Evolutionary conservation across 2,113 vertebrate genomes (phyloP), one percentile per base, ranked within the genome.

Genomic region (Pycnonotus jocosus): DNA sequence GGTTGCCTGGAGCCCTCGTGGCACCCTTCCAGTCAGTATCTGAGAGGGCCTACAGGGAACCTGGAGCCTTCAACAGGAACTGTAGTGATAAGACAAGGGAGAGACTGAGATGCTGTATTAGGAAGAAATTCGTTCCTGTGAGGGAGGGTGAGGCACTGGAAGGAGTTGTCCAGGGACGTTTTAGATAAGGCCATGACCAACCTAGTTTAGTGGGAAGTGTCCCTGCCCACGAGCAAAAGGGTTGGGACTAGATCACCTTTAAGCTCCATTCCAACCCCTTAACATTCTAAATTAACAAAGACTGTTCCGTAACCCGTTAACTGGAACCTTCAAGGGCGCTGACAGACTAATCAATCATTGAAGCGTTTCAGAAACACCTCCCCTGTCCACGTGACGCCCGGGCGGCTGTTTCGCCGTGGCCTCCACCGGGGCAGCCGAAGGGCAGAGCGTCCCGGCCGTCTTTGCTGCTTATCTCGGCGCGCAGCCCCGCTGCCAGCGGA

Each of bases 381-480:
- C 66, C 42, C 42, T 33, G 35, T 9, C 30, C 35, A 57, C 58
- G 22, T 71, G 57, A 88, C 42, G 27, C 2, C 12, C 1, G 65
- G 13, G 14, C 13, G n/a, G 40, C 35, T 40, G 65, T 35, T 71
- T 16, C 4, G n/a, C 40, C 9, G n/a, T 28, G 6, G 38, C 28
- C 33, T 45, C 18, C 38, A 10, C 38, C 5, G 7, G 23, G 1
- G 16, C 48, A 11, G 20, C 56, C 30, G 56, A 56, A 79, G 35
- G 40, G 14, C 65, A 71, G 2, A 1, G 6, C 35, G 64, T 6
- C 33, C 62, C 0, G 7, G 2, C 5, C 7, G 2, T 2, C 47
- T 8, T 1, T 5, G 14, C 27, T 8, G 28, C 38, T 78, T 87
- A 78, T 86, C 73, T 11, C 10, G 16, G 38, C 38, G 3, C 14